Conservation (phyloP, 1,140 invertebrate species). For the Micrasema longulum region DNA sequence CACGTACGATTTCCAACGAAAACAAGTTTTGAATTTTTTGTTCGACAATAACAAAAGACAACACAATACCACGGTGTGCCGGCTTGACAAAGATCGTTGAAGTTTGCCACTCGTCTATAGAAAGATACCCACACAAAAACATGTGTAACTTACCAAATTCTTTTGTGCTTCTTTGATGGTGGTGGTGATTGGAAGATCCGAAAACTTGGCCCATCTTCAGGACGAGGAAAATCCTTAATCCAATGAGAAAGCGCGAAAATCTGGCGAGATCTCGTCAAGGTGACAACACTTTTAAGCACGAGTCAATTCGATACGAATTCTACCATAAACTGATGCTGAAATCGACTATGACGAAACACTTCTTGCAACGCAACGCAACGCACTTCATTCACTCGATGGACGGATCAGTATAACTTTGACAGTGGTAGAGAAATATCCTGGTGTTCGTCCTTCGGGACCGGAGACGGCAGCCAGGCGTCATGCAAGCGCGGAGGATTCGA, state of each 20-base stretch:
- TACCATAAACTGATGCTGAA: no score
- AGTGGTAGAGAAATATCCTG: neutral
- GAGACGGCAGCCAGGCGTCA: slow-evolving; percentile 13
- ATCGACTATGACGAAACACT: no score
- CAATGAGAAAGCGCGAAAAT: slow-evolving; percentile 7
- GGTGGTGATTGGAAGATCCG: slow-evolving; percentile 50
- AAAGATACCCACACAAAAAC: no score
- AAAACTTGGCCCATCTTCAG: slow-evolving; percentile 50
- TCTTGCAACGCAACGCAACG: neutral
- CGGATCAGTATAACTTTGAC: neutral
- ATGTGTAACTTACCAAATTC: slow-evolving; percentile 46
- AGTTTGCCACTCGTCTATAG: no score
- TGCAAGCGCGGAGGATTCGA: slow-evolving; percentile 7
- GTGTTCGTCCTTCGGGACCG: slow-evolving; percentile 18
- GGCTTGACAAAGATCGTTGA: no score
- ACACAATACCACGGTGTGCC: no score
- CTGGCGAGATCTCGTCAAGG: neutral
- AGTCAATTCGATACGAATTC: no score
- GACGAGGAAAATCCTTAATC: slow-evolving; percentile 17
- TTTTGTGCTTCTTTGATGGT: slow-evolving; percentile 46
- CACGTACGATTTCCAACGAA: no score
- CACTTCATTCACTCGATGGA: slow-evolving; percentile 22
- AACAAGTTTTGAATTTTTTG: no score
- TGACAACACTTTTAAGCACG: slow-evolving; percentile 17
- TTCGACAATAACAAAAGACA: no score